Evolutionary conservation across 2,113 vertebrate genomes (phyloP), one percentile per base, ranked within the genome.

Genomic region (Gavia stellata): DNA sequence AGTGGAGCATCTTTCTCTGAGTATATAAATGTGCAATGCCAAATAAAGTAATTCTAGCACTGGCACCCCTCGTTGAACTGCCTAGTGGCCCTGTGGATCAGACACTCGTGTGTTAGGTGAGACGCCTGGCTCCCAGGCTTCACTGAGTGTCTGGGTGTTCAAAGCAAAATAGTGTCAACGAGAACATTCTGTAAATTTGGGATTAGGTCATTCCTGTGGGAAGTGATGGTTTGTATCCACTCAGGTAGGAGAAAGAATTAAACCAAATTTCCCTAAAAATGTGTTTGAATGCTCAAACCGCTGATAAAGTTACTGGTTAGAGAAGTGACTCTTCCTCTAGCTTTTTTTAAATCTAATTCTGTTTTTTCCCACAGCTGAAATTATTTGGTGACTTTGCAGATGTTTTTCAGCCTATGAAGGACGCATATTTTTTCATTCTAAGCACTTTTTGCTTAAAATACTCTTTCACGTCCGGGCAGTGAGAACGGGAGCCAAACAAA

Each of bases 381-480:
- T 26, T 77, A 77, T 70, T 90, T 86, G 49, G 44, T 86, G 49
- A n/a, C 45, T 58, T 88, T 95, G 21, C 26, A 81, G 50, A 25
- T 79, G 4, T 26, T 58, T 95, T 88, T 78, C 31, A 87, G 25
- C 24, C 17, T 58, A 6, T 61, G 13, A 81, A 59, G 84, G 49
- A 50, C 3, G 2, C 1, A 8, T 36, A 12, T 34, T 59, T 38
- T 78, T 80, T 47, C 15, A 28, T 52, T 88, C 42, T 63, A 50
- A 94, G 33, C 15, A n/a, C 17, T 81, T 88, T 63, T 86, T 79
- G 9, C 50, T 88, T 40, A 86, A 94, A 87, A 82, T 77, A 25
- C 10, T 42, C 13, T 62, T 78, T 56, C 53, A 26, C 6, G 4
- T 77, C 33, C 0, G 1, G 59, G 17, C 42, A 71, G 63, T 50